phyloP scores from a whole-genome alignment of 2,797 vertebrate genomes.

The Clarias fuscus region DNA sequence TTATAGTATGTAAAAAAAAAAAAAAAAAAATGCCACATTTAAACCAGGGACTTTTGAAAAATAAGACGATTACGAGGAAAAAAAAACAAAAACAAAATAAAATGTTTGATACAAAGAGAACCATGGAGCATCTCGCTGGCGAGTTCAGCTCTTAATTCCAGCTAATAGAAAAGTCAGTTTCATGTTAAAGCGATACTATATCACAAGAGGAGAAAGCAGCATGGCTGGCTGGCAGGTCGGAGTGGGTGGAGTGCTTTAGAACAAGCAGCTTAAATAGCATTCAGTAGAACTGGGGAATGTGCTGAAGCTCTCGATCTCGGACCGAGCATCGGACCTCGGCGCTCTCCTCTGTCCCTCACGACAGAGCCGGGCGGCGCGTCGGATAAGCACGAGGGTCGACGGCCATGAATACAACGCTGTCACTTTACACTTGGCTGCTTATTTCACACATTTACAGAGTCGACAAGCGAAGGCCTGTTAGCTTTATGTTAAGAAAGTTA shows the following conservation, averaged over 20 bases:
- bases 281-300: slow-evolving; percentile 48
- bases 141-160: slow-evolving; percentile 33
- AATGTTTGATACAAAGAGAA: slow-evolving; percentile 45
- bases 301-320: not conserved
- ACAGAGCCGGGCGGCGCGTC: slow-evolving; percentile 1
- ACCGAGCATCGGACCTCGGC: not conserved
- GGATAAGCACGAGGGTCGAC: slow-evolving; percentile 26
- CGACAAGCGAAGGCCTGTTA: slow-evolving; percentile 49
- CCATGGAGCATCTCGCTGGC: slow-evolving; percentile 45
- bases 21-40: slow-evolving; percentile 34
- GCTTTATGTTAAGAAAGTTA: slow-evolving; percentile 46
- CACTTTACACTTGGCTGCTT: slow-evolving; percentile 50
- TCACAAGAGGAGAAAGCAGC: slow-evolving; percentile 54
- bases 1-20: not conserved
- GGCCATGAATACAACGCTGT: slow-evolving; percentile 42
- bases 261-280: slow-evolving; percentile 68
- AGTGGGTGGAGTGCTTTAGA: slow-evolving; percentile 64
- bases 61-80: slow-evolving; percentile 30
- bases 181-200: slow-evolving; percentile 47
- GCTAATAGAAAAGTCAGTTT: slow-evolving; percentile 47
- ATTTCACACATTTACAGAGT: slow-evolving; percentile 50
- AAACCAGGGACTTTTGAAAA: slow-evolving; percentile 37
- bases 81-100: not conserved
- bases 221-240: slow-evolving; percentile 52
- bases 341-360: not conserved